Percentiles rank a stretch among this genome's conserved stretches.
These are phyloP conservation scores for Pipa parva DNA, from an alignment of 2,113 vertebrate species.

Conservation along the genomic window DNA sequence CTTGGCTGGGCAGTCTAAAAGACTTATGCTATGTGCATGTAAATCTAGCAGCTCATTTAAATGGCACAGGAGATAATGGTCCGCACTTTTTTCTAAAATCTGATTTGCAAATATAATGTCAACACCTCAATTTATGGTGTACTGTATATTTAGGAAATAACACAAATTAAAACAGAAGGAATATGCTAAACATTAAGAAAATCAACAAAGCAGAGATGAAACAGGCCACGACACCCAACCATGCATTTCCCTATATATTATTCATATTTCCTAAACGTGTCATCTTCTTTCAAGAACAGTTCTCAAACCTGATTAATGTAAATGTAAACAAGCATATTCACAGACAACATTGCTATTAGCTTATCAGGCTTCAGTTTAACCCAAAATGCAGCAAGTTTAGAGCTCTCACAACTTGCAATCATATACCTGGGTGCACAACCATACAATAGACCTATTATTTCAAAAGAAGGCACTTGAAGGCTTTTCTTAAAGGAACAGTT, in stretches of 20 bases:
- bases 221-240: background rate
- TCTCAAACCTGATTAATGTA: background rate
- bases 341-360: background rate
- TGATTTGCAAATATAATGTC: slow-evolving; percentile 13
- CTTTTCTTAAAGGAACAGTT: no score
- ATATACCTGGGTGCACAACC: no score
- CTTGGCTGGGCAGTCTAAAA: slow-evolving; percentile 8
- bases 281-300: background rate
- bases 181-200: slow-evolving; percentile 3
- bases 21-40: background rate
- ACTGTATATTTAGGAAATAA: slow-evolving; percentile 3
- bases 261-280: background rate
- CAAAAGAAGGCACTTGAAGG: no score
- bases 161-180: background rate
- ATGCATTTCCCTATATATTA: background rate
- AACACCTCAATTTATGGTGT: background rate
- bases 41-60: background rate
- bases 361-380: no score
- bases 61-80: background rate
- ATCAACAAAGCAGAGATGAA: background rate
- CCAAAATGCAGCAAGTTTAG: no score
- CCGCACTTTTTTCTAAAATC: background rate
- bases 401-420: no score
- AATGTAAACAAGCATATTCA: background rate
- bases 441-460: no score